A percentile compares a stretch with the other conserved stretches of the same genome.
Conservation (phyloP, 1,140 invertebrate genomes). For the Zaprionus lachaisei region DNA sequence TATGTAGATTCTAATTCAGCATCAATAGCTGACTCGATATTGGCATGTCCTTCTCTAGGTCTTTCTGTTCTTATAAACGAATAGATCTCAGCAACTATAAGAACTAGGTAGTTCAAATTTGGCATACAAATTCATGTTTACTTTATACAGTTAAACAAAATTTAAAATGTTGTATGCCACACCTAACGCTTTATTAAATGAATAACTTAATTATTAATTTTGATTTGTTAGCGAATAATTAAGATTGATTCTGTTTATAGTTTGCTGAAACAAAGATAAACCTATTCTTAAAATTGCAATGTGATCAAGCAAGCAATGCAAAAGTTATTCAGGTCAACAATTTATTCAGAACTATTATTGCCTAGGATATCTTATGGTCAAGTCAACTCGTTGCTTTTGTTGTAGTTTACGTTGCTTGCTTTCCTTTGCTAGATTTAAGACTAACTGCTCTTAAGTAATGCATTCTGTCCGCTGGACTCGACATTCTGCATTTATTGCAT, state of each 20-base stretch:
- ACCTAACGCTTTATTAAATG: background rate
- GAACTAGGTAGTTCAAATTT: background rate
- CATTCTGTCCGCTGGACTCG: background rate
- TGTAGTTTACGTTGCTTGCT: background rate
- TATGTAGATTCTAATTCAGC: background rate
- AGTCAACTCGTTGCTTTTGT: background rate
- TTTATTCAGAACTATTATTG: too few relatives aligned
- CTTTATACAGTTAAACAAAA: background rate
- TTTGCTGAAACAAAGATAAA: too few relatives aligned
- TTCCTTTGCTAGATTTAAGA: background rate
- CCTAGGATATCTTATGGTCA: too few relatives aligned
- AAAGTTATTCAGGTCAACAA: too few relatives aligned
- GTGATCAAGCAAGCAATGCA: too few relatives aligned
- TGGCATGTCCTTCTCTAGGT: background rate
- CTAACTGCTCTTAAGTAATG: constrained; percentile 17
- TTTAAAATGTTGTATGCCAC: background rate
- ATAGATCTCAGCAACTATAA: background rate
- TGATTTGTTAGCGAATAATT: too few relatives aligned
- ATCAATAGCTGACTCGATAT: background rate
- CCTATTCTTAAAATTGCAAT: too few relatives aligned
- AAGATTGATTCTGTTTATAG: too few relatives aligned
- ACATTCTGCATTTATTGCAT: constrained; percentile 66
- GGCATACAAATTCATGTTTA: background rate
- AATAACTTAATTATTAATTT: too few relatives aligned
- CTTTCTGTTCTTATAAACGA: background rate